Conservation (phyloP, 2,113 vertebrate species). For the Oryzias woworae region DNA sequence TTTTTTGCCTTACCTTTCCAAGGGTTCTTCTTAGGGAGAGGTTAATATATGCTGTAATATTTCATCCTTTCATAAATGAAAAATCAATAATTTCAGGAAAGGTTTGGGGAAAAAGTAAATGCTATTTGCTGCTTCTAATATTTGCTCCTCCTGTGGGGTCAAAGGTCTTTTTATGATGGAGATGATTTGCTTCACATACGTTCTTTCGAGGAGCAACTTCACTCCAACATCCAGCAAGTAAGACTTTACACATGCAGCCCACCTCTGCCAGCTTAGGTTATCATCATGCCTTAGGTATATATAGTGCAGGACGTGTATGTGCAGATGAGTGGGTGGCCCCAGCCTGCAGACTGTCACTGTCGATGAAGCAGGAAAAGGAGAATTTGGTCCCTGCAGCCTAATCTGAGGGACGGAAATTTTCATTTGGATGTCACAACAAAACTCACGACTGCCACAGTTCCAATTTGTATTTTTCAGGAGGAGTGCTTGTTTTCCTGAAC, state of each 20-base stretch:
- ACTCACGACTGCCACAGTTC: slow-evolving; percentile 15
- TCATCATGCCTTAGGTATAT: slow-evolving; percentile 26
- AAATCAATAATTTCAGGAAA: too few species aligned
- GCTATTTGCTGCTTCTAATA: too few species aligned
- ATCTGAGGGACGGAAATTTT: slow-evolving; percentile 29
- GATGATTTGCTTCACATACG: background rate
- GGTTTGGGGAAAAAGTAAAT: too few species aligned
- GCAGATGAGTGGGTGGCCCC: slow-evolving; percentile 26
- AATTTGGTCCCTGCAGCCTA: slow-evolving; percentile 24
- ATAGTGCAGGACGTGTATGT: slow-evolving; percentile 17
- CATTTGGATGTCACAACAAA: slow-evolving; percentile 29
- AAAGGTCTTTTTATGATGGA: slow-evolving; percentile 29
- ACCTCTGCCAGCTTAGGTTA: slow-evolving; percentile 38
- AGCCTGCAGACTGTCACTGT: slow-evolving; percentile 35
- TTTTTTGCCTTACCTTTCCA: too few species aligned
- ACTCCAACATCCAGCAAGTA: slow-evolving; percentile 8
- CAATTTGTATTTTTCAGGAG: too few species aligned
- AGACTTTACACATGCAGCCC: slow-evolving; percentile 24
- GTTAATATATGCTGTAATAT: too few species aligned
- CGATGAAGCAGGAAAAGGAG: slow-evolving; percentile 35
- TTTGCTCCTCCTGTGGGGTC: too few species aligned
- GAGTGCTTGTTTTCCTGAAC: background rate
- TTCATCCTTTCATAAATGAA: too few species aligned
- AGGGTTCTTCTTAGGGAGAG: too few species aligned
- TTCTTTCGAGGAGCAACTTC: slow-evolving; percentile 6